These are phyloP conservation scores for Spermophilus dauricus DNA, from an alignment of 2,113 vertebrate genomes.

Conservation along the genomic window DNA sequence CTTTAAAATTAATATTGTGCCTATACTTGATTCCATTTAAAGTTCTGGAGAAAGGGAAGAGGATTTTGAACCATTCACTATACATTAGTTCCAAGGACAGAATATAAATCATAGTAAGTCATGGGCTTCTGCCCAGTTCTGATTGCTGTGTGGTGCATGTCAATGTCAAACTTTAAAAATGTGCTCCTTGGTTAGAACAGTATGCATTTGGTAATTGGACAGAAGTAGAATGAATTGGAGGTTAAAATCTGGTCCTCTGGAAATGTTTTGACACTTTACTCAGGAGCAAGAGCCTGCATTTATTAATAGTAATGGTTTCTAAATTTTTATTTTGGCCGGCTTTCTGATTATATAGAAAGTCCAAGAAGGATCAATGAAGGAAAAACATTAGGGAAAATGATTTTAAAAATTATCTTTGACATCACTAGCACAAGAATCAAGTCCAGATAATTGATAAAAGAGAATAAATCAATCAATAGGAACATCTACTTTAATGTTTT, in stretches of 20 bases:
- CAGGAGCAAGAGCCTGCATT: conserved; percentile 51
- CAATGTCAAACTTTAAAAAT: conserved; percentile 71
- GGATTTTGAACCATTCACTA: conserved; percentile 67
- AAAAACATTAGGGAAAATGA: conserved; percentile 65
- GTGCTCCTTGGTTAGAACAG: background rate
- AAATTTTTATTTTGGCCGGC: conserved; percentile 77
- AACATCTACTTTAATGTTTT: conserved; percentile 66
- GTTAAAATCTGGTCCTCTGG: conserved; percentile 67
- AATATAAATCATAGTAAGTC: conserved; percentile 79
- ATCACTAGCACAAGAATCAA: conserved; percentile 44
- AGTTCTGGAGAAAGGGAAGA: conserved; percentile 61
- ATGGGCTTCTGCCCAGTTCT: conserved; percentile 68
- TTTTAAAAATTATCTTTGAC: conserved; percentile 66
- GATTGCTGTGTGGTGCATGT: conserved; percentile 62
- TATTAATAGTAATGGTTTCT: conserved; percentile 64
- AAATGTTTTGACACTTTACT: conserved; percentile 73
- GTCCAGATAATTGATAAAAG: conserved; percentile 54
- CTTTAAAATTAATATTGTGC: conserved; percentile 79
- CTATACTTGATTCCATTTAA: conserved; percentile 59
- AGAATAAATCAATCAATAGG: conserved; percentile 29
- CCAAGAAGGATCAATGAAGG: conserved; percentile 47
- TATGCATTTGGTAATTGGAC: conserved; percentile 73
- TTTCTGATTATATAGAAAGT: conserved; percentile 59
- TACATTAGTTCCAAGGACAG: conserved; percentile 75
- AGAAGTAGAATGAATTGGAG: conserved; percentile 52